Percentiles rank a stretch among this genome's conserved stretches.
Evolutionary conservation across 2,113 vertebrate genomes (phyloP).

Genomic region (Elgaria multicarinata): DNA sequence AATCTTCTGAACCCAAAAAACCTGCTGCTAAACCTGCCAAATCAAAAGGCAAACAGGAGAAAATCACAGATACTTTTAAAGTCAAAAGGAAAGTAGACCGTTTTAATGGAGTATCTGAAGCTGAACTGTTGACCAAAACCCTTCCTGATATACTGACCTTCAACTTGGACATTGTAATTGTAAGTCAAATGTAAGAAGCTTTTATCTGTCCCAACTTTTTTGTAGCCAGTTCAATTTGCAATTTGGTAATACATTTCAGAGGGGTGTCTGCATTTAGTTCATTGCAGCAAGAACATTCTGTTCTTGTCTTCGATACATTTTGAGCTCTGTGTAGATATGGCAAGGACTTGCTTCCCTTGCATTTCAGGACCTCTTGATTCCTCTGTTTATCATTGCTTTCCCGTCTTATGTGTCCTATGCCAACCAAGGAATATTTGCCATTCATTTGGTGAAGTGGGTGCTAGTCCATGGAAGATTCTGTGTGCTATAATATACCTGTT

Average conservation of each 20-base stretch:
- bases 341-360: neutral
- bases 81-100: conserved; percentile 97
- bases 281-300: neutral
- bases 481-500: neutral
- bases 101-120: conserved; percentile 96
- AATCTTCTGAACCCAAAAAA: conserved; percentile 78
- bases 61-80: conserved; percentile 96
- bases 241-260: neutral
- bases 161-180: conserved; percentile 98
- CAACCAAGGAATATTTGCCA: neutral
- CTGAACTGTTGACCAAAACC: conserved; percentile 95
- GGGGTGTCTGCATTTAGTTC: neutral
- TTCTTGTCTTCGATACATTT: neutral
- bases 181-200: conserved; percentile 74
- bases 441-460: neutral
- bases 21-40: conserved; percentile 75
- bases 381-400: neutral
- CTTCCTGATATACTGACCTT: conserved; percentile 94
- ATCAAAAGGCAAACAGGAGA: conserved; percentile 92
- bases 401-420: too few species aligned
- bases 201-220: neutral
- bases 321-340: neutral
- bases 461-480: neutral
- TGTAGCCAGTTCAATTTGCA: neutral
- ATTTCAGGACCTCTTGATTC: neutral